Percentiles rank a stretch among this genome's conserved stretches.
Conservation (phyloP, 2,113 vertebrate species). For the Antechinus stuartii region DNA sequence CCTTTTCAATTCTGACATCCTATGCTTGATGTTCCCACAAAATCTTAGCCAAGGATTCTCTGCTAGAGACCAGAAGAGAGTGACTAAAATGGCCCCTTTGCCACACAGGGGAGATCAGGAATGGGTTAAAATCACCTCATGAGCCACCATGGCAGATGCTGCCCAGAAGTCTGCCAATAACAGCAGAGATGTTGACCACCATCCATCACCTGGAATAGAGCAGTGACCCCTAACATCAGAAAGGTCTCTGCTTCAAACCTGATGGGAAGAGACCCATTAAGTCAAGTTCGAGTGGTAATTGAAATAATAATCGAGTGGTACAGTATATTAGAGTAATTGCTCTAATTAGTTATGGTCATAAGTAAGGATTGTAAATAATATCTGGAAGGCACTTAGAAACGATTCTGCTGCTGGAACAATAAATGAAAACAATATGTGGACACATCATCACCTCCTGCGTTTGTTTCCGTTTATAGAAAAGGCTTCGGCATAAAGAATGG, state of each 20-base stretch:
- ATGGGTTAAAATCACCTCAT: not conserved
- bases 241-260: not conserved
- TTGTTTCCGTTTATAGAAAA: not conserved
- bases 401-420: not conserved
- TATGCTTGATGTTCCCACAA: not conserved
- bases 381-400: not conserved
- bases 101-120: not conserved
- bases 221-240: not conserved
- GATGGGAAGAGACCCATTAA: not conserved
- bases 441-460: not conserved
- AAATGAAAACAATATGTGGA: not conserved
- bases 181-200: not conserved
- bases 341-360: not conserved
- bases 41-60: not conserved
- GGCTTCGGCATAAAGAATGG: not conserved
- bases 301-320: conserved; percentile 5
- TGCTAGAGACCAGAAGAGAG: not conserved
- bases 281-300: not conserved
- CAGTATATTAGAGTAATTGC: not conserved
- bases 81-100: not conserved
- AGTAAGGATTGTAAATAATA: not conserved
- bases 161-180: not conserved
- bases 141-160: not conserved
- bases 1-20: not conserved
- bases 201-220: conserved; percentile 3